Percentiles rank a stretch among this genome's conserved stretches.
Evolutionary conservation across 1,140 invertebrate species (phyloP).

Genomic region (Teleogryllus occipitalis): DNA sequence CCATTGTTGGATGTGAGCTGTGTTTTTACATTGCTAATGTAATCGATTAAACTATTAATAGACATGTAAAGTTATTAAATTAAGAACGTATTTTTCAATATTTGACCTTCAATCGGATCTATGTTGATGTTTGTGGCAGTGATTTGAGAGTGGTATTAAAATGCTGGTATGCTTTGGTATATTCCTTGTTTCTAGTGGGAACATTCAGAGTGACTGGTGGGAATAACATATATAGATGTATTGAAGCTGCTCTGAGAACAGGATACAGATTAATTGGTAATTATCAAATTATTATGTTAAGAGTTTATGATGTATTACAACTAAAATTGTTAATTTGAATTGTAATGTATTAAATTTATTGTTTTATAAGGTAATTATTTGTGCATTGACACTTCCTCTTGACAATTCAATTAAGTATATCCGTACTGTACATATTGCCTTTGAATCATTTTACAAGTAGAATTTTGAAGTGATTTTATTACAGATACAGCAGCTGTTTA

Average conservation of each 20-base stretch:
- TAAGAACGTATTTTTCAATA: background rate
- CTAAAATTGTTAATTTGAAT: too few species aligned
- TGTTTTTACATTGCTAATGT: slow-evolving; percentile 23
- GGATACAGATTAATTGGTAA: slow-evolving; percentile 53
- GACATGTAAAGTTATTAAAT: background rate
- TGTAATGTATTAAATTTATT: too few species aligned
- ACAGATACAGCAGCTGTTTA: slow-evolving; percentile 69
- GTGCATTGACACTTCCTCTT: too few species aligned
- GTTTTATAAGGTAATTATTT: too few species aligned
- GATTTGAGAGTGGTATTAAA: background rate
- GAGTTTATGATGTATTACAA: too few species aligned
- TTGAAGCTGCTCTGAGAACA: slow-evolving; percentile 42
- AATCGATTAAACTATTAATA: slow-evolving; percentile 20
- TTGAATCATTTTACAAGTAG: background rate
- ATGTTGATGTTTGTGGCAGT: background rate
- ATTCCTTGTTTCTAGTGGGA: slow-evolving; percentile 38
- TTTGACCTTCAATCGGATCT: background rate
- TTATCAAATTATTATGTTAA: slow-evolving; percentile 21
- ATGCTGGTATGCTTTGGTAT: background rate
- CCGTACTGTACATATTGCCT: too few species aligned
- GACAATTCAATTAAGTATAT: too few species aligned
- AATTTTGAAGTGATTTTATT: slow-evolving; percentile 24
- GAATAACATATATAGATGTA: slow-evolving; percentile 36
- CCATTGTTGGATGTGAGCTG: slow-evolving; percentile 34
- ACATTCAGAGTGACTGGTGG: slow-evolving; percentile 40